Conservation (phyloP, 2,113 vertebrate genomes). For the Phyllostomus hastatus region DNA sequence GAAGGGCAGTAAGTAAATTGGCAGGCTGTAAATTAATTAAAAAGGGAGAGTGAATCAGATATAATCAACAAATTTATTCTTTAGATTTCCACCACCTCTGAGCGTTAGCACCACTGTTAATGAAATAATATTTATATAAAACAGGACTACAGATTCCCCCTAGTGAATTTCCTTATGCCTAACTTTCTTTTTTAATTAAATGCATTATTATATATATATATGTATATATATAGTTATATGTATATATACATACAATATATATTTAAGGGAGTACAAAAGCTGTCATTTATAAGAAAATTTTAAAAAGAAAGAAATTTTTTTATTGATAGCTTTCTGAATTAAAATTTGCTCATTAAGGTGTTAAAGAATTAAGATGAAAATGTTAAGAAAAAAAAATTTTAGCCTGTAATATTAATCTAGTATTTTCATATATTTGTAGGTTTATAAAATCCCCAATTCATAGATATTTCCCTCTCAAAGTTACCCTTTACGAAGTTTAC, state of each 20-base stretch:
- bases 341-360: slow-evolving; percentile 22
- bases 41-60: slow-evolving; percentile 15
- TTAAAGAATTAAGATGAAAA: slow-evolving; percentile 29
- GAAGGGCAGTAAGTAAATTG: neutral
- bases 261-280: neutral
- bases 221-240: too few species aligned
- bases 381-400: slow-evolving; percentile 24
- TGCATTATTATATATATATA: too few species aligned
- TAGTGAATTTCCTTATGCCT: slow-evolving; percentile 18
- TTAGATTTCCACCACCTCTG: neutral
- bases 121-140: slow-evolving; percentile 50
- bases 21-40: neutral
- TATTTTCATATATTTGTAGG: slow-evolving; percentile 30
- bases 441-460: neutral
- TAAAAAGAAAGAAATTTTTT: slow-evolving; percentile 19
- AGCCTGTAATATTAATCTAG: neutral
- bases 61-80: neutral
- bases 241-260: too few species aligned
- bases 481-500: slow-evolving; percentile 10
- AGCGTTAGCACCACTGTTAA: neutral
- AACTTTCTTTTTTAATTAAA: neutral
- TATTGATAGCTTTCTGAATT: slow-evolving; percentile 21
- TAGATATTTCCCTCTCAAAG: slow-evolving; percentile 15
- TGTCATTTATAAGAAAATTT: neutral
- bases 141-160: neutral